Evolutionary conservation across 2,888 invertebrate species (phyloP), one percentile per base, ranked within the genome.

Genomic region (Malthinus flaveolus): DNA sequence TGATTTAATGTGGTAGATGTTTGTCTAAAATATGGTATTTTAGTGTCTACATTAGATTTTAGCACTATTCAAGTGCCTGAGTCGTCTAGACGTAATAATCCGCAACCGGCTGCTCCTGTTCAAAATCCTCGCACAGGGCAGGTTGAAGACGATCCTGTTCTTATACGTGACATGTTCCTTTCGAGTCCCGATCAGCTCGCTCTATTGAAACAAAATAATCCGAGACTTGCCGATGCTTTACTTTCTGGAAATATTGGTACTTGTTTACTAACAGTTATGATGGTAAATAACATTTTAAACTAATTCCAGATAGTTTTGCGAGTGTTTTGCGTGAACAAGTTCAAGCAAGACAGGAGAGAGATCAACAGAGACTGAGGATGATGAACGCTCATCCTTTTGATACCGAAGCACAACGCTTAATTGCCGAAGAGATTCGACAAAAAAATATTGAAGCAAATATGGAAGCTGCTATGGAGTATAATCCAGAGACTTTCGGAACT

Each of bases 381-480:
- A 85, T 97, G 81, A 90, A 89, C 70, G 94, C 96, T 0, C 93
- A 97, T 82, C 97, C 97, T 0, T 97, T 97, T 76, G 96, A 97
- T 79, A 90, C 93, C 0, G 96, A 96, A 77, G 94, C 96, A 0
- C 98, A 98, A 78, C 84, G 91, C 61, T 84, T 95, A 72, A 97
- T 98, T 67, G 97, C 96, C 3, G 96, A 97, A 75, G 95, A 97
- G 80, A 98, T 98, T 63, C 85, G 91, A 68, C 94, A 91, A 73
- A 93, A 96, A 76, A 98, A 98, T 78, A 95, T 98, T 63, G 95
- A 97, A 78, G 93, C 95, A 0, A 97, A 97, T 74, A 97, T 98
- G 97, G 95, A 97, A 75, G 95, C 95, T 1, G 98, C 98, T 0
- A 95, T 98, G 88, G 98, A 99, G 75, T 95, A 95, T 77, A 95